phyloP scores from a whole-genome alignment of 2,797 vertebrate species.

The Anguilla marmorata region DNA sequence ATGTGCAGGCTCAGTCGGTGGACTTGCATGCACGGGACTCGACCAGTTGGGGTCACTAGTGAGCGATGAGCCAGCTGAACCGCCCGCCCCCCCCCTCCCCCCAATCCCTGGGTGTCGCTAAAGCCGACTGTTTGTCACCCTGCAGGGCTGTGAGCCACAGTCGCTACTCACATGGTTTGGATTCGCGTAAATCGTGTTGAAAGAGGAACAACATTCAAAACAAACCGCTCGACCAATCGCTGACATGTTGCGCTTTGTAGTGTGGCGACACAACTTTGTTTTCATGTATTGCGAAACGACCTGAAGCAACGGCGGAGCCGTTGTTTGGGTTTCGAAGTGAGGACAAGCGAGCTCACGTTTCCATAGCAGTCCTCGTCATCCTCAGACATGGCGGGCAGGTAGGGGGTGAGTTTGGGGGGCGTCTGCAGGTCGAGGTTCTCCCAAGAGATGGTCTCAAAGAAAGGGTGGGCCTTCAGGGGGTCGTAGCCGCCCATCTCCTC shows the following conservation, averaged over 20 bases:
- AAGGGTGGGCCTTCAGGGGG: conserved; percentile 88
- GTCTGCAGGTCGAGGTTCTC: conserved; percentile 89
- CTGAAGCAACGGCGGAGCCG: background rate
- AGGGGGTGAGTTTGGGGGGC: conserved; percentile 94
- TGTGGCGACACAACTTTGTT: background rate
- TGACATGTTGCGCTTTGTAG: background rate
- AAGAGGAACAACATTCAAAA: background rate
- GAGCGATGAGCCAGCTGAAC: too few relatives aligned
- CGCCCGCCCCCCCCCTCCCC: too few relatives aligned
- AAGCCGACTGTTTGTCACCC: too few relatives aligned
- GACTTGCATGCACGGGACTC: too few relatives aligned
- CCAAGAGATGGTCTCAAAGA: conserved; percentile 93
- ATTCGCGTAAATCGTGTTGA: background rate
- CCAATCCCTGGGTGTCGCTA: too few relatives aligned
- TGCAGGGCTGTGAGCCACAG: too few relatives aligned
- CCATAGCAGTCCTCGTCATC: conserved; percentile 99
- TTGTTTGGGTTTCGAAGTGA: background rate
- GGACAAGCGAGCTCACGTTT: conserved; percentile 76
- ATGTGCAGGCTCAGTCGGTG: too few relatives aligned
- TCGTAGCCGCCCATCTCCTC: conserved; percentile 93
- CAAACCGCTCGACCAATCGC: background rate
- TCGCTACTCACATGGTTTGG: too few relatives aligned
- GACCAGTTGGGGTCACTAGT: too few relatives aligned
- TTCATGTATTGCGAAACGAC: background rate
- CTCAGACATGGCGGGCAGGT: conserved; percentile 97